A percentile compares a stretch with the other conserved stretches of the same genome.
phyloP scores from a whole-genome alignment of 2,888 invertebrate genomes.

The Microdon myrmicae region DNA sequence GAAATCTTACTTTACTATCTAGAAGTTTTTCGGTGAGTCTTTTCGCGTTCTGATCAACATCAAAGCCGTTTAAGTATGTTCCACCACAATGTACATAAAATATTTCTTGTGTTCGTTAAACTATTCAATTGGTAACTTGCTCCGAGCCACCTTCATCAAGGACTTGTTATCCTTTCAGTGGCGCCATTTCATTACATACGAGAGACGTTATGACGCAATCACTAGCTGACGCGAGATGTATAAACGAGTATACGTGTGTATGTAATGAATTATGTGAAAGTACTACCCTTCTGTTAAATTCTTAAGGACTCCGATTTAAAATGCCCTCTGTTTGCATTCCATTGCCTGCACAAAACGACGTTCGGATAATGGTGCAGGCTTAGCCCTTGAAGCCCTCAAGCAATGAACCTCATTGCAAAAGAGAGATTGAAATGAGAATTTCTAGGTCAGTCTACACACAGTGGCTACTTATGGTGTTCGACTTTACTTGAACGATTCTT shows the following conservation, averaged over 20 bases:
- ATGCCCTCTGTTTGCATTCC: conserved; percentile 7
- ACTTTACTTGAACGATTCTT: no score
- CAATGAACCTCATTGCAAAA: conserved; percentile 58
- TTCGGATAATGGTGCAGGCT: background rate
- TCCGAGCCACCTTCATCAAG: conserved; percentile 44
- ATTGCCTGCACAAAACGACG: conserved; percentile 4
- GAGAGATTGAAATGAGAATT: conserved; percentile 48
- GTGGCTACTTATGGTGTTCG: no score
- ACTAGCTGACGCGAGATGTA: conserved; percentile 34
- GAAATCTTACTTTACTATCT: no score
- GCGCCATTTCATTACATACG: conserved; percentile 39
- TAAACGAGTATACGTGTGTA: conserved; percentile 22
- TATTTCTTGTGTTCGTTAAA: no score
- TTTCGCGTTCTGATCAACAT: no score
- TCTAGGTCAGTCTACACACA: no score
- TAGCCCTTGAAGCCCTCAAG: conserved; percentile 58
- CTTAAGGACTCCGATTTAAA: conserved; percentile 20
- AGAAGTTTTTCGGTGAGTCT: no score
- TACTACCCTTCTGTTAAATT: conserved; percentile 43
- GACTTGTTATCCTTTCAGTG: conserved; percentile 44
- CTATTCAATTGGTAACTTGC: conserved; percentile 6
- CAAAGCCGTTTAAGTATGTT: no score
- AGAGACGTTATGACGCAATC: conserved; percentile 15
- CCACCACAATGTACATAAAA: no score
- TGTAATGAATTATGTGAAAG: conserved; percentile 44